Base-by-base conservation (phyloP, 2,113 vertebrate genomes). In the Patagioenas fasciata region DNA sequence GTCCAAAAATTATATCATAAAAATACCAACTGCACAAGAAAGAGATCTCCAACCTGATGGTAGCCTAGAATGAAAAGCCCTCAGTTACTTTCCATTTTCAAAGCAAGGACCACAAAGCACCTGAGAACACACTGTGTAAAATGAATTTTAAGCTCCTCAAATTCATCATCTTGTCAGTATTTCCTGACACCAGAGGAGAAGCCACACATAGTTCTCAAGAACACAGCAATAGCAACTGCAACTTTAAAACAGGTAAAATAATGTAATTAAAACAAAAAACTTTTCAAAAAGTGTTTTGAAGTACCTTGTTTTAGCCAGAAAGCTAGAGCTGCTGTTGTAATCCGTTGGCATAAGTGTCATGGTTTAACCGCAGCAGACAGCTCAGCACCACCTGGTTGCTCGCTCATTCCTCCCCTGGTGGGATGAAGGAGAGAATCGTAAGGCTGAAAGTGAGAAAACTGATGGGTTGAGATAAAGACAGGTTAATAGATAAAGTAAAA, bases 381-480 rank as follows among this genome's bases (percentile, higher is more conserved):
- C 47, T 88, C 28, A 74, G 20, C 4, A 25, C 4, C 12, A 13
- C 5, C 4, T 5, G 47, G 28, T 15, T 25, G 5, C 34, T 78
- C 5, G 0, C 29, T 89, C 24, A 57, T 61, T 24, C 7, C 6
- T 5, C 23, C 28, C 4, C 0, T 26, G 1, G 10, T 10, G 32
- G 24, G 12, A 26, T 23, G 11, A 5, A 3, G 5, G 4, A 42
- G 12, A 36, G 14, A 77, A 80, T 4, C 0, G 0, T 31, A 62
- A 79, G 5, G 13, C 7, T 60, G 57, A 66, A 61, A 53, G 5
- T 32, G 3, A 61, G 32, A 73, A 47, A 50, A 7, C 7, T 71
- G 10, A 6, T 40, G 15, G 18, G 12, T 7, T 58, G 51, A 71
- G 15, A 32, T 71, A 50, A 69, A 58, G 20, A 5, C 28, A 31